Base-by-base conservation (phyloP, 2,888 invertebrate genomes). In the Cactoblastis cactorum region DNA sequence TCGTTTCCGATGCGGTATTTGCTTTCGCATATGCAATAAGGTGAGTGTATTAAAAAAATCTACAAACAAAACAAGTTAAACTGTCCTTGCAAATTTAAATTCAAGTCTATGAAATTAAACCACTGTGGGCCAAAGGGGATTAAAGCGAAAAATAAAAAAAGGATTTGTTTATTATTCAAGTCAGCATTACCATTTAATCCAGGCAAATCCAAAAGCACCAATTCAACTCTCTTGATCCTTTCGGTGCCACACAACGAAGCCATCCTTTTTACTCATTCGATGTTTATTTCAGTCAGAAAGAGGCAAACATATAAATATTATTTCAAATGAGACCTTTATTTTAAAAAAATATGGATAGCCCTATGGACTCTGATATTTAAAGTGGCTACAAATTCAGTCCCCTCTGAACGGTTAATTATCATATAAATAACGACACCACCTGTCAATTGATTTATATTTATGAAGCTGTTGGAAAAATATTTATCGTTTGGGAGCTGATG, bases 1-100 rank as follows among this genome's bases (percentile, higher is more conserved):
- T 98, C 80, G 98, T 98, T 24, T 97, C 97, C 28, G 98, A 98
- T 77, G 97, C 98, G 15, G 97, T 98, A 0, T 93, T 98, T 94
- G 96, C 98, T 0, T 98, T 98, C 81, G 98, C 97, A 0, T 94
- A 96, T 69, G 97, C 98, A 38, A 92, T 95, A 63, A 90, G 93
- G 95, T 95, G 80, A 91, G 74, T 28, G 1, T 28, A 4, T 8
- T 28, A 28, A 6, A 1, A 28, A 6, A 28, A 28, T 28, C 3
- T 63, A 6, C 3, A 2, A 32, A 32, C 3, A 32, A 32, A 6
- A 32, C 9, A 11, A 32, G 11, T 32, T 32, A 11, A 32, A 24
- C 24, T 24, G 24, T 5, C 24, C 8, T 24, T 24, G 8, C 8
- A 24, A 37, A 38, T 11, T 18, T 19, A 2, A 9, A n/a, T 19